Evolutionary conservation across 2,113 vertebrate species (phyloP).

Genomic region (Rhinoderma darwinii): DNA sequence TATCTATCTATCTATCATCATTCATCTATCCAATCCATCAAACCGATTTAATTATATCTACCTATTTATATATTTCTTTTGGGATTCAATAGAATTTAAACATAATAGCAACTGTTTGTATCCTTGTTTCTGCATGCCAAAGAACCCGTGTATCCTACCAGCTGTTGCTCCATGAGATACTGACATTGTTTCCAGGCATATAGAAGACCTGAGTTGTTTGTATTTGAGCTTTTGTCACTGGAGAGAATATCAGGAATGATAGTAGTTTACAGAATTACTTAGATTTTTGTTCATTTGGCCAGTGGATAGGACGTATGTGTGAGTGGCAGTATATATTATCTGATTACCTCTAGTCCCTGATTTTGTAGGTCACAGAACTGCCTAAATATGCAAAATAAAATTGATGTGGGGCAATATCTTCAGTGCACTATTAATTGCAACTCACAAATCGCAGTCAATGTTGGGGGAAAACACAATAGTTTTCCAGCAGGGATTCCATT

Average conservation of each 20-base stretch:
- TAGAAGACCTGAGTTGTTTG: neutral
- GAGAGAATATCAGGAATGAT: neutral
- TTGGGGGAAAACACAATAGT: neutral
- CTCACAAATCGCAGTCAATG: neutral
- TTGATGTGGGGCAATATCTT: neutral
- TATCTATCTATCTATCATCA: neutral
- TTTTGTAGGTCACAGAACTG: slow-evolving; percentile 44
- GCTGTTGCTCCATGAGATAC: neutral
- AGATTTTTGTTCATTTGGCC: neutral
- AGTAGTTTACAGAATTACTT: neutral
- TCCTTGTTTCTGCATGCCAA: no score
- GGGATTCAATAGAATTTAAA: neutral
- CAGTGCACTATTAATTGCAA: neutral
- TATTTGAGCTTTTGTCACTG: neutral
- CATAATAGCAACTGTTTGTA: no score
- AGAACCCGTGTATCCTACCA: neutral
- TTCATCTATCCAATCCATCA: no score
- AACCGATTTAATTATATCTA: no score
- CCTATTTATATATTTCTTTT: neutral
- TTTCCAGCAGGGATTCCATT: neutral
- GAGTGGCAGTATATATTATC: slow-evolving; percentile 35
- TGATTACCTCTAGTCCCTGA: slow-evolving; percentile 35
- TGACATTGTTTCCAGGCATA: neutral
- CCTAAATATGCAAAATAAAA: slow-evolving; percentile 41
- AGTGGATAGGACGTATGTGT: neutral